Evolutionary conservation across 2,797 vertebrate genomes (phyloP).

Genomic region (Bradypus variegatus): DNA sequence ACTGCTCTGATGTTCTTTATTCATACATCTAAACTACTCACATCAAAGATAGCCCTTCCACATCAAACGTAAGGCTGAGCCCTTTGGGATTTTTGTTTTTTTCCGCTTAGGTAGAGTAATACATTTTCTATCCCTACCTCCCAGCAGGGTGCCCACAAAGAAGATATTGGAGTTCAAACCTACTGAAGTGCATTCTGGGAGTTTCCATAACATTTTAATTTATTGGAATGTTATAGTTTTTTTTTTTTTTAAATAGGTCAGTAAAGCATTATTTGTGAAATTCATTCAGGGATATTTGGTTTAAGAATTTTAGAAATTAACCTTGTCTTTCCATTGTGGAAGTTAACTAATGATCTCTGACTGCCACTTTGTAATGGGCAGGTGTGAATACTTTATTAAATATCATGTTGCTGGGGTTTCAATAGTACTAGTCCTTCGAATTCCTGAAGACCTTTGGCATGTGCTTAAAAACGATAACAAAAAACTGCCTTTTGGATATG

Average conservation of each 20-base stretch:
- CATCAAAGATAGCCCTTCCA: neutral
- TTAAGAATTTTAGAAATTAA: constrained; percentile 25
- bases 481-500: constrained; percentile 7
- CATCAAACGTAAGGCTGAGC: neutral
- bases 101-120: neutral
- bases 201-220: constrained; percentile 20
- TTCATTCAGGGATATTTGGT: neutral
- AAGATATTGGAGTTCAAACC: neutral
- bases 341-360: neutral
- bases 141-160: neutral
- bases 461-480: neutral
- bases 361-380: neutral
- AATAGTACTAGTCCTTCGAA: neutral
- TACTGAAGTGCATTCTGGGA: neutral
- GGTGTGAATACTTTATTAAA: neutral
- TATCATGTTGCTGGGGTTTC: neutral
- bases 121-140: neutral
- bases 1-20: neutral
- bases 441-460: neutral
- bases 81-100: neutral
- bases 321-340: neutral
- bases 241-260: neutral
- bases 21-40: neutral
- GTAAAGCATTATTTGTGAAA: neutral
- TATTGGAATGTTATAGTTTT: neutral